Conservation (phyloP, 2,888 invertebrate species). For the Magallana nippona region DNA sequence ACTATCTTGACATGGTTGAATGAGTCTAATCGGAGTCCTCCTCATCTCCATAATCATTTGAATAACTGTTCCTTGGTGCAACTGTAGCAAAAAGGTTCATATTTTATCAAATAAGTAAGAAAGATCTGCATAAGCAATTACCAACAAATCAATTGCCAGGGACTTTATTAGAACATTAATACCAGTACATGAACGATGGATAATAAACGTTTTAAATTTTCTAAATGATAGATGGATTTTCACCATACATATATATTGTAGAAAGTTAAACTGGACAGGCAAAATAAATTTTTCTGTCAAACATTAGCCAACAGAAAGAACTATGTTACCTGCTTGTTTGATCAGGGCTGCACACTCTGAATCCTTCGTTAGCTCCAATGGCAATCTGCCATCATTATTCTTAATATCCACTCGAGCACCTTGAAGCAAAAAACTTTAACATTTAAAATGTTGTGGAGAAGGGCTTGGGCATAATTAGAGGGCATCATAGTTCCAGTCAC, state of each 20-base stretch:
- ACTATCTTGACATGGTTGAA: too few species aligned
- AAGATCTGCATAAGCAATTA: not conserved
- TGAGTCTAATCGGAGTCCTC: slow-evolving; percentile 69
- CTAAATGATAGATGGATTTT: too few species aligned
- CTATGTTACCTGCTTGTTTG: slow-evolving; percentile 71
- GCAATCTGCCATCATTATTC: slow-evolving; percentile 82
- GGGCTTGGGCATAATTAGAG: too few species aligned
- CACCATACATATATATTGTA: too few species aligned
- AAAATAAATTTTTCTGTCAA: not conserved
- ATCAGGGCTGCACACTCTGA: slow-evolving; percentile 79
- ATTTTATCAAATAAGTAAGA: not conserved
- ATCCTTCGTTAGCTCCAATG: slow-evolving; percentile 83
- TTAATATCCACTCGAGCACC: slow-evolving; percentile 81
- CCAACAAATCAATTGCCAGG: not conserved
- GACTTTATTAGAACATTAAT: not conserved
- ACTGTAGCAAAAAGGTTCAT: slow-evolving; percentile 50
- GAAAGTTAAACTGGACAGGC: too few species aligned
- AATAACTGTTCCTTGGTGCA: slow-evolving; percentile 62
- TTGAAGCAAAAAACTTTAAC: slow-evolving; percentile 22
- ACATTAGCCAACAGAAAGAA: too few species aligned
- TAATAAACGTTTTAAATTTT: too few species aligned
- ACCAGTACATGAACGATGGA: too few species aligned
- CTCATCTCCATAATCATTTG: slow-evolving; percentile 72
- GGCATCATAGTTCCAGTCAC: too few species aligned
- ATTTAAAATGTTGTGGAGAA: not conserved